Evolutionary conservation across 1,140 invertebrate species (phyloP), one percentile per base, ranked within the genome.

Genomic region (Cherax quadricarinatus): DNA sequence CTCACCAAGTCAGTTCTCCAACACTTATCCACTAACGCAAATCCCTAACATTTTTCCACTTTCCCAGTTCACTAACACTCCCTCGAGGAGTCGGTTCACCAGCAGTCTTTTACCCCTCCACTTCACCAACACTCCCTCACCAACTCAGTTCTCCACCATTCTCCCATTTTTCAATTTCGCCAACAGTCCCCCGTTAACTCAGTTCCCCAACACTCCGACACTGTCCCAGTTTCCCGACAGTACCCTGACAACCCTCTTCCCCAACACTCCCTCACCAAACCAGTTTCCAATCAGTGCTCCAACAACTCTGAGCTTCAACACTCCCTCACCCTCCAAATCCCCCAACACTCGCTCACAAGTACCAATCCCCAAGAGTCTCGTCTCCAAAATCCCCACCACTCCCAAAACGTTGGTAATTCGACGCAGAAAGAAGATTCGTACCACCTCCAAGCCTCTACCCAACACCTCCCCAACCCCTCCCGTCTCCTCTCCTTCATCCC

Each of bases 401-500:
- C 51, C n/a, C 73, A 53, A 53, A 6, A 57, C 49, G 14, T 48
- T 81, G 48, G 51, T 18, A n/a, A n/a, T 16, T 18, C 73, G 86
- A 30, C 75, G 84, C 66, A 86, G 84, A 49, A n/a, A 30, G 41
- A 86, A 51, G 66, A 48, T 62, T 57, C 53, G 7, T 75, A 75
- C 49, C 79, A 66, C 48, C n/a, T 7, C 80, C 49, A 83, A 62
- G 51, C 48, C 53, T 2, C 53, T 14, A n/a, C 30, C 10, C 9
- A 21, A 30, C 60, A 4, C 30, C 83, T 49, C 79, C 48, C 10
- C 21, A 24, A 66, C 24, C 12, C 62, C 83, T 81, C 48, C 79
- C 48, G 41, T 4, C 79, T 62, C 86, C 7, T 24, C 73, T 12
- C 70, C 66, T 41, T 41, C 83, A 10, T 53, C 66, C 41, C 6